Evolutionary conservation across 1,140 invertebrate genomes (phyloP), one percentile per base, ranked within the genome.

Genomic region (Trachymyrmex septentrionalis): DNA sequence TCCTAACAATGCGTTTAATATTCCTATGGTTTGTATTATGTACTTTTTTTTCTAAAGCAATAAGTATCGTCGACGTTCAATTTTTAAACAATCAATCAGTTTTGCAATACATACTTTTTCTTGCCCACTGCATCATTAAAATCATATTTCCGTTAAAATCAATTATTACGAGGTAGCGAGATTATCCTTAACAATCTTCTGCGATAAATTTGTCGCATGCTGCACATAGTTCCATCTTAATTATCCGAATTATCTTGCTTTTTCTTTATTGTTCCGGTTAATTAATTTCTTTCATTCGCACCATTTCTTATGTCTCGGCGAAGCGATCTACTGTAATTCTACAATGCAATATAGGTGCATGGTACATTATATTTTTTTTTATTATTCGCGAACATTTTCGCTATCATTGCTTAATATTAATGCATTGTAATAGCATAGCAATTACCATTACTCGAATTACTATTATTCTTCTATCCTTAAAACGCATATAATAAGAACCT

Each of bases 381-480:
- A 61, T 73, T 75, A 84, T 21, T 48, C 44, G 30, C 24, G 27
- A 75, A 84, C 4, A 27, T 73, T 84, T 34, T 81, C 61, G 27
- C 44, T 66, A 72, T 61, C 6, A 48, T 73, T 44, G 48, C 57
- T 81, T 71, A 84, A 84, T 73, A 84, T 73, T 72, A 72, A 82
- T 73, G 38, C 44, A 48, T 16, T 24, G 44, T 57, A 82, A 72
- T 59, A 71, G 64, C 9, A 69, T 78, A 75, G 30, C n/a, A 50
- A 30, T 34, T 80, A 80, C 7, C 50, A 14, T 67, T 67, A 55
- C 12, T 57, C 67, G 64, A 80, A 44, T 71, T 44, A 66, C 10
- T 63, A 87, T 87, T 87, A 85, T 44, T 64, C 9, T 69, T 64
- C 14, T 69, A 82, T 30, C n/a, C 6, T 69, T 82, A 71, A 57